Conservation (phyloP, 2,888 invertebrate genomes). For the Stenolophus ochropezus region DNA sequence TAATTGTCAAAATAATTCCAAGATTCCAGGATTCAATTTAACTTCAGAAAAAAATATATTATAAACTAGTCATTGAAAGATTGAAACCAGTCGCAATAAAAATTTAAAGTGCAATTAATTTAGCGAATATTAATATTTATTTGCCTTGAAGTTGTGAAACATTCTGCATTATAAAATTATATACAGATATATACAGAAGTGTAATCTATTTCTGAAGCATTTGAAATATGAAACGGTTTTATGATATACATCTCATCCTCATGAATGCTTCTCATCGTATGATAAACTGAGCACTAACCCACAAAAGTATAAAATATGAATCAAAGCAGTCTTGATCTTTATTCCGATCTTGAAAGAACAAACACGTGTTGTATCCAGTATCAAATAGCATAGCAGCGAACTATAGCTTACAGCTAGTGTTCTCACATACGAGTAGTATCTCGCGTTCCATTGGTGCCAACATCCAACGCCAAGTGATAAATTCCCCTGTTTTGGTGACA, state of each 20-base stretch:
- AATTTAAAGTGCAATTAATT: no score
- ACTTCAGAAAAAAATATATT: no score
- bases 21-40: no score
- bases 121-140: no score
- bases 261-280: neutral
- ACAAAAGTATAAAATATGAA: constrained; percentile 33
- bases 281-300: neutral
- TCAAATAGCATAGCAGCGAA: neutral
- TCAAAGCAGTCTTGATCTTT: constrained; percentile 11
- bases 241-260: neutral
- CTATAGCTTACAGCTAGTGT: neutral
- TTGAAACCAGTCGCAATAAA: no score
- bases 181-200: no score
- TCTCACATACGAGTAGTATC: constrained; percentile 1
- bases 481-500: constrained; percentile 55
- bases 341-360: constrained; percentile 17
- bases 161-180: no score
- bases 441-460: constrained; percentile 49
- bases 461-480: constrained; percentile 51
- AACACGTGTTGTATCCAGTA: constrained; percentile 38
- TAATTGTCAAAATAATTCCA: no score
- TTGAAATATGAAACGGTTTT: constrained; percentile 23
- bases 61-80: no score
- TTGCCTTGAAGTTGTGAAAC: no score
- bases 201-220: neutral